Base-by-base conservation (phyloP, 2,113 vertebrate genomes). In the Carollia perspicillata region DNA sequence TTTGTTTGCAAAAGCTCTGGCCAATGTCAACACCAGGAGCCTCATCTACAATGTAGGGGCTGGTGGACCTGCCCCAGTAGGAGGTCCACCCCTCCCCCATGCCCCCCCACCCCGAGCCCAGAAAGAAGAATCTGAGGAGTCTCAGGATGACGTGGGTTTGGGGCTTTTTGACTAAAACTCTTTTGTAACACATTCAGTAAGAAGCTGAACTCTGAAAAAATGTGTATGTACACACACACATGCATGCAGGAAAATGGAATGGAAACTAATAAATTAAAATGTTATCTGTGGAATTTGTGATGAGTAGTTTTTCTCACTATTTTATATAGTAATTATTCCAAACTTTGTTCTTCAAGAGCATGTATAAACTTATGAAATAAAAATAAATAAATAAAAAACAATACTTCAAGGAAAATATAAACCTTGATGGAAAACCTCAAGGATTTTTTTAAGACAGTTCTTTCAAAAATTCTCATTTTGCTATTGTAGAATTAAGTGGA, bases 381-480 rank as follows among this genome's bases (percentile, higher is more conserved):
- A 75, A 80, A 89, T 18, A 8, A 72, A 30, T 80, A 66, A 63
- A 37, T 96, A 93, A 79, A 23, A 53, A 84, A 30, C 2, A 68
- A 12, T 23, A 47, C 1, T 77, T 72, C 77, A 44, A 84, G 44
- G 81, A 78, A 81, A 66, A 47, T 58, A 72, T 81, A 87, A 93
- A 40, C 2, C 9, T 63, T 85, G 0, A n/a, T 85, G 49, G 18
- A 89, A 88, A 68, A 68, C 14, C 26, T 78, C 5, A 42, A 47
- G 26, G 7, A 58, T 40, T 90, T 40, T 90, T 97, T 84, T 84
- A 93, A 86, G 53, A 58, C 2, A 93, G 49, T n/a, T 80, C 17
- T 92, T 90, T 5, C 13, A 94, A 94, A 95, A 75, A 49, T 23
- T 86, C 22, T 90, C 35, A 68, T 84, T 96, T 30, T 84, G 13